Base-by-base conservation (phyloP, 2,888 invertebrate species). In the Cryptus armator region DNA sequence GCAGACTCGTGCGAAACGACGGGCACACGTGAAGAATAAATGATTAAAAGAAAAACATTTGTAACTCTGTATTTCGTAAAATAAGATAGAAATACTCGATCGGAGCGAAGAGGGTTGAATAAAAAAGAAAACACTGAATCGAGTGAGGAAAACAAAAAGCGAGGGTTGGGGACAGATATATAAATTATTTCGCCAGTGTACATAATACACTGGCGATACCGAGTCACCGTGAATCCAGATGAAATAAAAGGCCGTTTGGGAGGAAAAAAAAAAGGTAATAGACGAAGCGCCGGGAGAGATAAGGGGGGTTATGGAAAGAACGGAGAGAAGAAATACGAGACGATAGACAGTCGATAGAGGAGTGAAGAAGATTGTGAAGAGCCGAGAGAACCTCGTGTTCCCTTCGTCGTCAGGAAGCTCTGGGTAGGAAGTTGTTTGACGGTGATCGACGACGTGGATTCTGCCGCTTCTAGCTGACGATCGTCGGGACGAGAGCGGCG, bases 371-470 rank as follows among this genome's bases (percentile, higher is more conserved):
- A 32, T 62, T 16, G 66, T 16, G 56, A 19, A 62, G 64, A 72
- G 46, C n/a, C 64, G 81, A 70, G 62, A 44, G 56, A 67, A 77
- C 84, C 83, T 80, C 85, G 85, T 85, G 85, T 48, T 80, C 56
- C 32, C 71, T 74, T 32, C 29, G 62, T 76, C 51, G 76, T 78
- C 78, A 67, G 78, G 72, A 62, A 62, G 24, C 79, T 80, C 72
- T 62, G 51, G 76, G 14, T 62, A 82, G 66, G 72, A 77, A 72
- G 79, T 80, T 67, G 78, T 64, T 85, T 68, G 85, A 68, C 72
- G 80, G 83, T 85, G 85, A 85, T 83, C 71, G 76, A 85, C 85
- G 85, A 85, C 76, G 76, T 77, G 83, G 72, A 43, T 72, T 80
- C 64, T 62, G 51, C 62, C 46, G 81, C 62, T 14, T 67, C 74